Evolutionary conservation across 2,888 invertebrate species (phyloP), one percentile per base, ranked within the genome.

Genomic region (Vanessa cardui): DNA sequence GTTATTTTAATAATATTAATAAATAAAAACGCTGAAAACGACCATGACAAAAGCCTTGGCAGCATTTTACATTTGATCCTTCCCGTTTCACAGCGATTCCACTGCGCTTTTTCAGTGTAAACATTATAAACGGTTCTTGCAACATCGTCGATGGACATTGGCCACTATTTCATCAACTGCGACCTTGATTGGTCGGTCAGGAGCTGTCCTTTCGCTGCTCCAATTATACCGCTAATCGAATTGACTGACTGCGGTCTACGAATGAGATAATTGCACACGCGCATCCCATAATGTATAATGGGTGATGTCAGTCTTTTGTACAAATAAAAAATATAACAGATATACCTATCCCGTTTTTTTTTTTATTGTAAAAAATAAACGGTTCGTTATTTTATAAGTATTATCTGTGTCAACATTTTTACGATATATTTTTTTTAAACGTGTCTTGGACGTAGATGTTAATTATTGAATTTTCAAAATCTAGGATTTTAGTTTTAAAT

Each of bases 161-260:
- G 45, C 58, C 62, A 64, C 61, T 68, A 68, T 68, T 59, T 68
- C 64, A 67, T 71, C 65, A 67, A 63, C 60, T 62, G 80, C 86
- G 87, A 87, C 88, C 87, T 78, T 76, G 73, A 65, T 70, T 70
- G 62, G 74, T 68, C 71, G 73, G 79, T 72, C 78, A 78, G 80
- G 77, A 81, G 77, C 78, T 79, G 86, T 85, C 87, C 88, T 87
- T 85, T 85, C 83, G 81, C 81, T 74, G 78, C 72, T 77, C 78
- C 89, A 90, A 92, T 92, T 89, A 90, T 80, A 66, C 60, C 74
- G 60, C 84, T 91, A 92, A 92, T 92, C 90, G 90, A 92, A 91
- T 90, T 91, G 90, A 87, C 82, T 88, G 88, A 85, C 90, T 87
- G 85, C 74, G 76, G 80, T 79, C 80, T 71, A 70, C 73, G 77